Evolutionary conservation across 2,888 invertebrate species (phyloP), one percentile per base, ranked within the genome.

Genomic region (Harpagoxenus sublaevis): DNA sequence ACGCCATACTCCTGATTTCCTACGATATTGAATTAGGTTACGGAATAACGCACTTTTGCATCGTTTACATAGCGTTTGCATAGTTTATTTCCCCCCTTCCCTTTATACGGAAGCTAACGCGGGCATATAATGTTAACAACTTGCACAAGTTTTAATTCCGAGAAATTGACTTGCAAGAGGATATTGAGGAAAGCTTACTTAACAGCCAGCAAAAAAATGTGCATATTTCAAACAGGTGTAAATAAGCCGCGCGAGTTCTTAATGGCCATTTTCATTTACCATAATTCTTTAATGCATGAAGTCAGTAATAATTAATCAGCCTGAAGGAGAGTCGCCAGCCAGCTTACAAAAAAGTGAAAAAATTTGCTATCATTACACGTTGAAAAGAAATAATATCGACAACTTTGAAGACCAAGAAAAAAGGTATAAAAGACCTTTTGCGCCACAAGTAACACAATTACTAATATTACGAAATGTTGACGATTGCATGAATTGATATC

Each of bases 261-360:
- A 60, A 62, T n/a, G 28, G 1, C 31, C 9, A 45, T 74, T 57
- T 57, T 57, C 0, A 57, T 28, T 12, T 74, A 62, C 12, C 57
- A 73, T 45, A 62, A 45, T 74, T 62, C 45, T 74, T 62, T 62
- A 45, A 74, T 74, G 45, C 4, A 62, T 74, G 62, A 74, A 62
- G 31, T n/a, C 31, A 45, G 8, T 45, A 45, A 74, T 60, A 74
- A 74, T 74, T 74, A 62, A 62, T 31, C n/a, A 28, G 12, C 8
- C 18, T 31, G 62, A 74, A n/a, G 28, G n/a, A 74, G 42, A 8
- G 4, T 45, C 31, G n/a, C n/a, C 45, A 35, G 35, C 35, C 42
- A 60, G 9, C 3, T 74, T 74, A 62, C 9, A 74, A 74, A 74
- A 73, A 23, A 74, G 23, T 45, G 28, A 31, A 62, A 74, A 74